Base-by-base conservation (phyloP, 1,140 invertebrate species). In the Vanessa atalanta region DNA sequence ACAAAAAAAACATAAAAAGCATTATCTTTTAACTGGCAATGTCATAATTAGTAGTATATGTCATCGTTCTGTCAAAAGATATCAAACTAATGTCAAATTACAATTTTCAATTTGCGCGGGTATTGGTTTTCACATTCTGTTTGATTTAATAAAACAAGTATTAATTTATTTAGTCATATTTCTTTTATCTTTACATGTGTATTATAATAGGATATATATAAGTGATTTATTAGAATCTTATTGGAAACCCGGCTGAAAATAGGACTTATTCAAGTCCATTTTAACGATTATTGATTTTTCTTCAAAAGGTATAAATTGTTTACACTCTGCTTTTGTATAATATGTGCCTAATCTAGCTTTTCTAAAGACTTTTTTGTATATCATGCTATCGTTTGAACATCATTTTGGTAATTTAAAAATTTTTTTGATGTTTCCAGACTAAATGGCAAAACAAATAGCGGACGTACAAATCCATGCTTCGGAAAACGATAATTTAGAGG, bases 381-480 rank as follows among this genome's bases (percentile, higher is more conserved):
- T 43, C 37, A 5, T 43, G 7, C 37, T 43, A 43, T 43, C 7
- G 1, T 43, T 43, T 43, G 37, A 43, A 43, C 6, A 9, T 43
- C 9, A 9, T 43, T 43, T 43, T 3, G 0, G 37, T 13, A 2
- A 4, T 14, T 63, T 47, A 57, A 5, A 16, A 13, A 60, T 60
- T 26, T 47, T 60, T 37, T 57, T 50, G n/a, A 15, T 2, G 53
- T 65, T 68, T 66, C 11, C 20, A 70, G 71, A 63, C 51, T 73
- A 82, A 81, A 88, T 90, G 87, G 83, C 87, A 69, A 90, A 84
- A 70, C 85, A 89, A 81, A 70, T 88, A 68, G 84, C 88, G 6
- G 88, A 89, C 14, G 87, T 90, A 4, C 75, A 90, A 70, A 84
- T 92, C 4, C 89, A 91, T 71, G 90, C 88, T 2, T 50, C 83